Conservation (phyloP, 2,888 invertebrate species). For the Epistrophella euchroma region DNA sequence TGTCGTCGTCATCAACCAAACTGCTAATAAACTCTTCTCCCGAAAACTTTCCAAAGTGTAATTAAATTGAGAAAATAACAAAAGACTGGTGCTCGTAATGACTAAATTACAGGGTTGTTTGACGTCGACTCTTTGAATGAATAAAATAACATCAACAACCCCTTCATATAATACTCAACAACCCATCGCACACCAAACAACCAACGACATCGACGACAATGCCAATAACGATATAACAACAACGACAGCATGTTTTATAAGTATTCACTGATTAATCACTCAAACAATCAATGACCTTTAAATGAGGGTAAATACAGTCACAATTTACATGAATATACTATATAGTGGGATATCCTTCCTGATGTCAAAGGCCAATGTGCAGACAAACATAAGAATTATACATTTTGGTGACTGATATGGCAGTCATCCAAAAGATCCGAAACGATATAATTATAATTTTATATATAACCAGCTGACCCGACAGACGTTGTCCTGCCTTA, state of each 20-base stretch:
- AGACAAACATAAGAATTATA: background rate
- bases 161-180: conserved; percentile 38
- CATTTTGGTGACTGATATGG: no score
- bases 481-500: no score
- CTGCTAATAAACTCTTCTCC: conserved; percentile 25
- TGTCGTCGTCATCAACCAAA: conserved; percentile 24
- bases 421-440: no score
- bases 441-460: no score
- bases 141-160: conserved; percentile 30
- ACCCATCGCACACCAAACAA: conserved; percentile 5
- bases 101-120: conserved; percentile 46
- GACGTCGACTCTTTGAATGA: conserved; percentile 11
- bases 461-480: no score
- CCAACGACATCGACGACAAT: conserved; percentile 1
- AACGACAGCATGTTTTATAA: conserved; percentile 23
- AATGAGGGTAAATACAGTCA: conserved; percentile 69
- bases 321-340: conserved; percentile 64
- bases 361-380: conserved; percentile 1
- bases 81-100: conserved; percentile 35
- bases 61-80: conserved; percentile 55
- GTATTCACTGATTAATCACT: conserved; percentile 68
- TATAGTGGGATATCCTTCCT: conserved; percentile 54
- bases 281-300: conserved; percentile 73
- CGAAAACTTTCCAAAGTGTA: conserved; percentile 25
- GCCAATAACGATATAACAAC: conserved; percentile 30